These are phyloP conservation scores for Ormyrus labotus DNA, from an alignment of 2,888 invertebrate genomes.

Conservation along the genomic window DNA sequence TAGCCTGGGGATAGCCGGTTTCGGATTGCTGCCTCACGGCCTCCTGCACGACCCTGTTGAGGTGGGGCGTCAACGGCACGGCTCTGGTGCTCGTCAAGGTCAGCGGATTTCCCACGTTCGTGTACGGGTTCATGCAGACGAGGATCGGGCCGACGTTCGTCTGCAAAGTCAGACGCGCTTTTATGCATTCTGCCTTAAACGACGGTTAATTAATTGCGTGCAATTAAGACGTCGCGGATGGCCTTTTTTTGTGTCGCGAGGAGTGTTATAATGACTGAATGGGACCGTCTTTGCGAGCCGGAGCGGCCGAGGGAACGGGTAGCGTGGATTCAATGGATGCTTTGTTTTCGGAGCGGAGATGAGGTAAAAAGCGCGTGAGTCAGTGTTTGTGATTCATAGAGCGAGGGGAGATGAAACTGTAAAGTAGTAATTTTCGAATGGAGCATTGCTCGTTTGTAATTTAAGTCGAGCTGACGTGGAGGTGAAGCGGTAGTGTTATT, in stretches of 20 bases:
- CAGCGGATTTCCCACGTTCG: slow-evolving; percentile 90
- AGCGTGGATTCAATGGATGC: too few relatives aligned
- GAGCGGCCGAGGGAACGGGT: too few relatives aligned
- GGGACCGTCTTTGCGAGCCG: too few relatives aligned
- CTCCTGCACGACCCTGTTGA: slow-evolving; percentile 92
- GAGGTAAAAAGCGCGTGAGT: too few relatives aligned
- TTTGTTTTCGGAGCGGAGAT: too few relatives aligned
- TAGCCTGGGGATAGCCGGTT: slow-evolving; percentile 96
- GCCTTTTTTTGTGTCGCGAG: background rate
- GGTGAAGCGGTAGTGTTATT: too few relatives aligned
- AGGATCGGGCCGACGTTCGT: slow-evolving; percentile 95
- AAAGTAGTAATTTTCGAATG: too few relatives aligned
- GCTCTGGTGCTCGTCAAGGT: slow-evolving; percentile 89
- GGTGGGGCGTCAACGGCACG: slow-evolving; percentile 86
- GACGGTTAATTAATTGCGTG: background rate
- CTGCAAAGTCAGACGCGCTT: slow-evolving; percentile 77
- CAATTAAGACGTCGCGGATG: slow-evolving; percentile 13
- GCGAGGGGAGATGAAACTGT: too few relatives aligned
- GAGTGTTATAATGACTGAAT: background rate
- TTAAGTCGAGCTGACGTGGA: too few relatives aligned
- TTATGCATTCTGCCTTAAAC: too few relatives aligned
- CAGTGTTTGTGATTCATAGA: too few relatives aligned
- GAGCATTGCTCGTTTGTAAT: too few relatives aligned
- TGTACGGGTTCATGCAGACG: slow-evolving; percentile 92
- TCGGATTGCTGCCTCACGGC: slow-evolving; percentile 95